Evolutionary conservation across 2,888 invertebrate genomes (phyloP).

Genomic region (Oligia latruncula): DNA sequence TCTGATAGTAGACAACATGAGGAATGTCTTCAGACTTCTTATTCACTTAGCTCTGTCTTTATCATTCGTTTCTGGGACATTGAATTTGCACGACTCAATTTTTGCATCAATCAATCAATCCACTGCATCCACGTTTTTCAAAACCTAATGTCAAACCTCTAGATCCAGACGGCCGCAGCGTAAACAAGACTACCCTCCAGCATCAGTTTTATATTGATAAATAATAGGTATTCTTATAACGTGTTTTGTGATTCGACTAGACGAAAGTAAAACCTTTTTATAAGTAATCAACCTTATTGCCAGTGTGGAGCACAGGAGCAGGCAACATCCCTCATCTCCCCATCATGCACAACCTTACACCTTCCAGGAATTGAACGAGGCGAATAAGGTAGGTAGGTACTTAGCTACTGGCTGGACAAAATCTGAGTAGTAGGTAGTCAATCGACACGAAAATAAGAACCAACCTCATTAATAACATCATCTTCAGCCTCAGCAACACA

Average conservation of each 20-base stretch:
- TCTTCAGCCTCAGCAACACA: slow-evolving; percentile 67
- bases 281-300: background rate
- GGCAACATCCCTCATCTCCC: background rate
- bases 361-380: background rate
- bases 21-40: background rate
- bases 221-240: background rate
- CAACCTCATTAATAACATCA: slow-evolving; percentile 68
- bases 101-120: background rate
- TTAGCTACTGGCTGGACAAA: background rate
- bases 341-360: background rate
- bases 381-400: background rate
- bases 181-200: background rate
- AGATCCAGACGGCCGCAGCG: background rate
- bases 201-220: background rate
- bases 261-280: background rate
- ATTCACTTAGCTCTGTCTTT: slow-evolving; percentile 2
- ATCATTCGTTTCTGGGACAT: background rate
- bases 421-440: background rate
- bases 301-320: background rate
- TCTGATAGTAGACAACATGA: background rate
- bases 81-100: background rate
- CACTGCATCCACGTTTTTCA: too few relatives aligned
- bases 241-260: background rate
- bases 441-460: slow-evolving; percentile 17
- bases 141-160: background rate